phyloP scores from a whole-genome alignment of 1,140 invertebrate species.

The Nebria ingens region DNA sequence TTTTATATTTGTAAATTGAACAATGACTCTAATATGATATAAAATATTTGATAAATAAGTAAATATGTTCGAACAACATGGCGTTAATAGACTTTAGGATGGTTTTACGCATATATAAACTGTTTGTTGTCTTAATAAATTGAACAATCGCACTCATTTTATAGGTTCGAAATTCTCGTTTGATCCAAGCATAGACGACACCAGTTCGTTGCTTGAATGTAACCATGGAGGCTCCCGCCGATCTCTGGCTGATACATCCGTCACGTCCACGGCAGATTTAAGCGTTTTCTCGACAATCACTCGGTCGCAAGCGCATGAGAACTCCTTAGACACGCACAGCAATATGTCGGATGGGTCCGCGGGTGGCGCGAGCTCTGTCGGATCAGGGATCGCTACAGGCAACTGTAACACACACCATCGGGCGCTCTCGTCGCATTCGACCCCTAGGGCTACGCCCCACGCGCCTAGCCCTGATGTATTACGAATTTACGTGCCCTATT shows the following conservation, averaged over 20 bases:
- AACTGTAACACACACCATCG: constrained; percentile 30
- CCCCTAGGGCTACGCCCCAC: constrained; percentile 49
- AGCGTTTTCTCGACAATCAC: constrained; percentile 67
- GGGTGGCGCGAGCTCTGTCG: constrained; percentile 48
- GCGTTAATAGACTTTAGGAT: too few relatives aligned
- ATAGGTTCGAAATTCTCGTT: constrained; percentile 55
- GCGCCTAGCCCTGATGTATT: constrained; percentile 55
- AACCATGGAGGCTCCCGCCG: constrained; percentile 53
- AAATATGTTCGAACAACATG: too few relatives aligned
- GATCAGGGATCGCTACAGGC: constrained; percentile 35
- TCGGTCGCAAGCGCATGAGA: constrained; percentile 58
- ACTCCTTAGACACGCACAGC: constrained; percentile 63
- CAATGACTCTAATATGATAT: too few relatives aligned
- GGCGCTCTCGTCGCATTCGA: constrained; percentile 43
- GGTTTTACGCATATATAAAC: too few relatives aligned
- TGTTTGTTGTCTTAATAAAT: too few relatives aligned
- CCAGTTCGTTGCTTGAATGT: constrained; percentile 46
- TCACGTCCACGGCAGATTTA: constrained; percentile 70
- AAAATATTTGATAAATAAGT: too few relatives aligned
- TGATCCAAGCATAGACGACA: constrained; percentile 56
- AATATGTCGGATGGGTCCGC: constrained; percentile 54
- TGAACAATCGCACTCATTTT: too few relatives aligned
- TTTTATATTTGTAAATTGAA: too few relatives aligned
- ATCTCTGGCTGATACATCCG: constrained; percentile 70
- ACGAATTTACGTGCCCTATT: constrained; percentile 65